Base-by-base conservation (phyloP, 2,888 invertebrate genomes). In the Podotricha telesiphe region DNA sequence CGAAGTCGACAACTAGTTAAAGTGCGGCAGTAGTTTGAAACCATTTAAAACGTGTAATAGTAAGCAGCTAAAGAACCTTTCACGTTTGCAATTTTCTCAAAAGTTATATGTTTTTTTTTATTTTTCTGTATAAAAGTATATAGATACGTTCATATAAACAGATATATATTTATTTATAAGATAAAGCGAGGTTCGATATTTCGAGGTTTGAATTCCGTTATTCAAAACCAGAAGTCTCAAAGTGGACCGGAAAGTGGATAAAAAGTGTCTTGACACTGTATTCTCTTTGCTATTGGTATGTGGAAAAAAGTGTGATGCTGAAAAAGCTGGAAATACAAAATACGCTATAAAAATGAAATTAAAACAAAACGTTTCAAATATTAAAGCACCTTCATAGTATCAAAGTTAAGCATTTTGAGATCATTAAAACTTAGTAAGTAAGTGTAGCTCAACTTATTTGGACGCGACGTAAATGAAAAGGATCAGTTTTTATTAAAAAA, bases 1-100 rank as follows among this genome's bases (percentile, higher is more conserved):
- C 42, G 59, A 28, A 59, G 59, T 59, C 45, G 59, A 59, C 59
- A 45, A 22, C 45, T 59, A 45, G 59, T 28, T 59, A 59, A 59
- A 42, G 22, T 59, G 40, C 58, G n/a, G 20, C 5, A 42, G 22
- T 28, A 59, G 45, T 59, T 59, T 59, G n/a, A 59, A 45, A 59
- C n/a, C 20, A 45, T 59, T 45, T 28, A 42, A 59, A 59, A 59
- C 11, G 22, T 59, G n/a, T 28, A 59, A 58, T 22, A n/a, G n/a
- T 59, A n/a, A 22, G 10, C 8, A 20, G 15, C 4, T 45, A 59
- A 45, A 59, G 22, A 2, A 2, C 22, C 34, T 55, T 55, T 55
- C 17, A 55, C 11, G 17, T 17, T 55, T 17, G 13, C 42, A 13
- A 13, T 2, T 28, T 42, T 42, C 13, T 42, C 13, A 42, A 37